Percentiles rank a stretch among this genome's conserved stretches.
Conservation (phyloP, 2,888 invertebrate genomes). For the Melanotus villosus region DNA sequence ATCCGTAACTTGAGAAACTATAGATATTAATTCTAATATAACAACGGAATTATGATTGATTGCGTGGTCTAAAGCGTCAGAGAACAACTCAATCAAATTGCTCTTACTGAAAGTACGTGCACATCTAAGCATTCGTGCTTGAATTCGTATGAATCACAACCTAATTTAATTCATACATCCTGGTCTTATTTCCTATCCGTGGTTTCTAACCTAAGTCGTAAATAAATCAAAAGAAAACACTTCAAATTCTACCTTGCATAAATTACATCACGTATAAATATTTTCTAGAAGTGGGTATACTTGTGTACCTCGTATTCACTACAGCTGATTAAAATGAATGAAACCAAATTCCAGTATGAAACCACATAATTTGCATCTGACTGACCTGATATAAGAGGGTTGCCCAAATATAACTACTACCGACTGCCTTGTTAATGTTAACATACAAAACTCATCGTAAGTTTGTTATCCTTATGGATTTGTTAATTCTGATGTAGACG, state of each 20-base stretch:
- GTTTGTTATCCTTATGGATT: no score
- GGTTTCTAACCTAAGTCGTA: no score
- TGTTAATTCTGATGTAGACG: no score
- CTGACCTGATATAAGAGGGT: neutral
- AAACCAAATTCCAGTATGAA: neutral
- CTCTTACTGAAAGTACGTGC: neutral
- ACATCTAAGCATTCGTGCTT: conserved; percentile 12
- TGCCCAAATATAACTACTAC: neutral
- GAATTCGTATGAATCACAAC: conserved; percentile 16
- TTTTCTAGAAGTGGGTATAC: no score
- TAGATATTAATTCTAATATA: conserved; percentile 25
- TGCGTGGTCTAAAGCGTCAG: conserved; percentile 11
- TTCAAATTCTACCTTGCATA: no score
- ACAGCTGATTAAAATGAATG: neutral
- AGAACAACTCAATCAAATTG: conserved; percentile 29
- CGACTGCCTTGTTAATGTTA: neutral
- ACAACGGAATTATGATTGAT: conserved; percentile 36
- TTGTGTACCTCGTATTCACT: neutral
- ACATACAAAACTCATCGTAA: neutral
- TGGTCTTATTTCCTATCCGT: neutral
- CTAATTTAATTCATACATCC: conserved; percentile 10
- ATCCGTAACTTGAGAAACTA: neutral
- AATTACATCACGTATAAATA: no score
- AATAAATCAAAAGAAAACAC: no score
- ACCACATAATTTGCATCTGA: conserved; percentile 10